Percentiles rank a stretch among this genome's conserved stretches.
These are phyloP conservation scores for Drosophila affinis DNA, from an alignment of 2,888 invertebrate genomes.

Conservation along the genomic window DNA sequence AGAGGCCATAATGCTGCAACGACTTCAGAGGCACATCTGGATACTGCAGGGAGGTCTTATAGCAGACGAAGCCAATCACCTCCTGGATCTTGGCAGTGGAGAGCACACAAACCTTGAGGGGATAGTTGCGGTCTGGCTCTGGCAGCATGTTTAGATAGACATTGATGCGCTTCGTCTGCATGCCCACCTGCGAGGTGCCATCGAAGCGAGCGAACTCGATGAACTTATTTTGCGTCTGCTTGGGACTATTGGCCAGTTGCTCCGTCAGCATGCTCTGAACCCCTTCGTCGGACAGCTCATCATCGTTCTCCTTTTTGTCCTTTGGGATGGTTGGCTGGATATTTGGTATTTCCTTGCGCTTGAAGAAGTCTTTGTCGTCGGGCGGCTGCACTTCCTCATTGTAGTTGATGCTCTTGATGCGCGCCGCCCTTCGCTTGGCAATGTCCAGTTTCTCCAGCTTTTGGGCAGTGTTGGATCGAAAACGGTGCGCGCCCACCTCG, in stretches of 20 bases:
- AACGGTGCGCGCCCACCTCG: slow-evolving; percentile 87
- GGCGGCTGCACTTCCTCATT: slow-evolving; percentile 77
- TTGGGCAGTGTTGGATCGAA: slow-evolving; percentile 94
- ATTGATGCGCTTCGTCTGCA: slow-evolving; percentile 92
- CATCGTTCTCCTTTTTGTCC: slow-evolving; percentile 36
- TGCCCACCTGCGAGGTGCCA: slow-evolving; percentile 92
- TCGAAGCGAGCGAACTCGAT: slow-evolving; percentile 96
- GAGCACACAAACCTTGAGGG: slow-evolving; percentile 91
- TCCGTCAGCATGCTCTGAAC: slow-evolving; percentile 88
- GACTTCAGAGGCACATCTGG: slow-evolving; percentile 87
- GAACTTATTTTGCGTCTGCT: slow-evolving; percentile 93
- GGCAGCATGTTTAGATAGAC: slow-evolving; percentile 96
- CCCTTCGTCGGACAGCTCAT: slow-evolving; percentile 54
- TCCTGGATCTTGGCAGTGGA: slow-evolving; percentile 94
- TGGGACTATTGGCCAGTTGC: slow-evolving; percentile 90
- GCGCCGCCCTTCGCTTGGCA: slow-evolving; percentile 91
- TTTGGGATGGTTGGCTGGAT: neutral
- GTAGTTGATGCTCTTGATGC: slow-evolving; percentile 86
- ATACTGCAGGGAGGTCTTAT: slow-evolving; percentile 89
- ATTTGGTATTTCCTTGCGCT: slow-evolving; percentile 57
- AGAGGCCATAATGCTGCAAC: slow-evolving; percentile 91
- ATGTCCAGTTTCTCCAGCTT: slow-evolving; percentile 94
- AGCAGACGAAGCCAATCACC: slow-evolving; percentile 95
- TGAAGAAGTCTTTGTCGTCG: slow-evolving; percentile 76
- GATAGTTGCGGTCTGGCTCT: slow-evolving; percentile 91